Percentiles rank a stretch among this genome's conserved stretches.
These are phyloP conservation scores for Misgurnus anguillicaudatus DNA, from an alignment of 2,113 vertebrate genomes.

Conservation along the genomic window DNA sequence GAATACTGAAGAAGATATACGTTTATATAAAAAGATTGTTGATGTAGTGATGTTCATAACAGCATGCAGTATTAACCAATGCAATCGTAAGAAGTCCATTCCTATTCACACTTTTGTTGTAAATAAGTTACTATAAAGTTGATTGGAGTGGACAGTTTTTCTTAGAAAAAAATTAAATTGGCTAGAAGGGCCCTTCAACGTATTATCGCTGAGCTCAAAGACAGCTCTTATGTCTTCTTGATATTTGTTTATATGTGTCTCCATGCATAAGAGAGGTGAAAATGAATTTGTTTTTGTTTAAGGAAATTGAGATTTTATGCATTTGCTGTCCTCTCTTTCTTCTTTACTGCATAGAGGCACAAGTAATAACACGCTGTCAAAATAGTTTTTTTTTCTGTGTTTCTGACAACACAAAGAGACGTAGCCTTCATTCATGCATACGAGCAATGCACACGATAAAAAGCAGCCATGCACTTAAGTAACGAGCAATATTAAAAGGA, in stretches of 20 bases:
- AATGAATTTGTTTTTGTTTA: neutral
- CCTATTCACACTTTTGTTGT: too few relatives aligned
- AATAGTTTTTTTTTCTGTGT: neutral
- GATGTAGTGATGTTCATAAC: too few relatives aligned
- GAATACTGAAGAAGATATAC: too few relatives aligned
- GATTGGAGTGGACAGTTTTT: neutral
- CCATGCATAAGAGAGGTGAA: neutral
- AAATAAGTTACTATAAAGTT: neutral
- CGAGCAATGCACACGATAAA: neutral
- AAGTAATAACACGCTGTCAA: constrained; percentile 27
- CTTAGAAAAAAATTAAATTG: constrained; percentile 1
- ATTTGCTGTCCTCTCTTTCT: neutral
- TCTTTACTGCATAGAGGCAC: neutral
- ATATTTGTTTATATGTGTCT: constrained; percentile 16
- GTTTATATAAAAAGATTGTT: too few relatives aligned
- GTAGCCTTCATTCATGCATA: neutral
- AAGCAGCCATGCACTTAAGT: neutral
- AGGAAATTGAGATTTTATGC: neutral
- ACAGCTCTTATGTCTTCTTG: constrained; percentile 28
- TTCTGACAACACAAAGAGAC: neutral
- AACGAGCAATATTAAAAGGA: constrained; percentile 8
- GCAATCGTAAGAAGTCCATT: too few relatives aligned
- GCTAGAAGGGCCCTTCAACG: neutral
- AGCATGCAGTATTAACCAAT: too few relatives aligned
- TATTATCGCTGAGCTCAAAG: constrained; percentile 5